phyloP scores from a whole-genome alignment of 2,888 invertebrate species.

The Lathronympha strigana region DNA sequence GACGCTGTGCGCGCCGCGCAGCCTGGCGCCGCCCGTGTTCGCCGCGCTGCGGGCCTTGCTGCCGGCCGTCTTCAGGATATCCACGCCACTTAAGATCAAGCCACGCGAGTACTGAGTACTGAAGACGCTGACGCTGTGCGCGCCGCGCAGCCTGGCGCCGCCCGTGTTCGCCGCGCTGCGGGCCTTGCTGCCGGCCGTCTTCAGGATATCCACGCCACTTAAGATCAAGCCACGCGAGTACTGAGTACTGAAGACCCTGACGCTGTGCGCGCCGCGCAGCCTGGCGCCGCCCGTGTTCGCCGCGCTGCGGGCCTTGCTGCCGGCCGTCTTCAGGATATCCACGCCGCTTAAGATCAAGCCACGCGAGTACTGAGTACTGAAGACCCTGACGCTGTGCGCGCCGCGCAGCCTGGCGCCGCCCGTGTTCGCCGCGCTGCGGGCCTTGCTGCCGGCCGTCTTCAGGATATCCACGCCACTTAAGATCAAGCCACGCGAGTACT shows the following conservation, averaged over 20 bases:
- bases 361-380: conserved; percentile 73
- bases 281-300: conserved; percentile 93
- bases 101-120: conserved; percentile 71
- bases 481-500: conserved; percentile 78
- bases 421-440: conserved; percentile 88
- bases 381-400: conserved; percentile 92
- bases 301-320: conserved; percentile 90
- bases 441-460: conserved; percentile 96
- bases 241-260: conserved; percentile 90
- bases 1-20: conserved; percentile 92
- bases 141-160: conserved; percentile 93
- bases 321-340: conserved; percentile 96
- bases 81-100: conserved; percentile 94
- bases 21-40: conserved; percentile 93
- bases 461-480: conserved; percentile 97
- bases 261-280: conserved; percentile 91
- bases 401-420: conserved; percentile 93
- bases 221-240: conserved; percentile 84
- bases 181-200: conserved; percentile 95
- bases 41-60: conserved; percentile 90
- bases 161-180: conserved; percentile 90
- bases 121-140: conserved; percentile 92
- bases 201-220: conserved; percentile 97
- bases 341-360: conserved; percentile 93
- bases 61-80: conserved; percentile 95